phyloP scores from a whole-genome alignment of 2,113 vertebrate species.

The Vimba vimba region DNA sequence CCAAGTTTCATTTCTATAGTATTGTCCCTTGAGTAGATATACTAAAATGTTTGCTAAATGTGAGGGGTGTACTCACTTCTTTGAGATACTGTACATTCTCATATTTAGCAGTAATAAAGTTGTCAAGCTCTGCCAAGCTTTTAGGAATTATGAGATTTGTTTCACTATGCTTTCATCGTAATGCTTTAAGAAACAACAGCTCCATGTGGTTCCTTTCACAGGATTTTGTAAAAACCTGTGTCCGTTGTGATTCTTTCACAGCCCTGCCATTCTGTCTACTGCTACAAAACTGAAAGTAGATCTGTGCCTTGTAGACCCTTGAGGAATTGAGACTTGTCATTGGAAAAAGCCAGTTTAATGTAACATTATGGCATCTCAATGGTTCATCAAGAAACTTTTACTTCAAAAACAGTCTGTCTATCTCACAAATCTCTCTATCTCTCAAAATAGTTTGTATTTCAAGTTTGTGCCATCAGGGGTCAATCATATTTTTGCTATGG shows the following conservation, averaged over 20 bases:
- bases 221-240: not conserved
- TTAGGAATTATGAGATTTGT: conserved; percentile 7
- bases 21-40: no score
- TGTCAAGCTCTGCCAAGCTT: not conserved
- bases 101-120: not conserved
- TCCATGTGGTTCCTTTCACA: not conserved
- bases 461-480: not conserved
- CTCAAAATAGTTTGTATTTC: not conserved
- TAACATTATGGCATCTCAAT: not conserved
- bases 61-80: no score
- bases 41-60: no score
- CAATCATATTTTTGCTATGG: not conserved
- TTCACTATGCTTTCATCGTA: not conserved
- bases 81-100: not conserved
- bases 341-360: conserved; percentile 10
- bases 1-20: no score
- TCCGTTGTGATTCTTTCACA: not conserved
- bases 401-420: not conserved
- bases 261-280: conserved; percentile 2
- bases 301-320: not conserved
- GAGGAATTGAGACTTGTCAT: not conserved
- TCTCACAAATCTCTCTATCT: not conserved
- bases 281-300: conserved; percentile 30
- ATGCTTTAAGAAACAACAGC: not conserved
- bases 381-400: not conserved